Evolutionary conservation across 2,113 vertebrate species (phyloP).

Genomic region (Cricetomys ansorgei): DNA sequence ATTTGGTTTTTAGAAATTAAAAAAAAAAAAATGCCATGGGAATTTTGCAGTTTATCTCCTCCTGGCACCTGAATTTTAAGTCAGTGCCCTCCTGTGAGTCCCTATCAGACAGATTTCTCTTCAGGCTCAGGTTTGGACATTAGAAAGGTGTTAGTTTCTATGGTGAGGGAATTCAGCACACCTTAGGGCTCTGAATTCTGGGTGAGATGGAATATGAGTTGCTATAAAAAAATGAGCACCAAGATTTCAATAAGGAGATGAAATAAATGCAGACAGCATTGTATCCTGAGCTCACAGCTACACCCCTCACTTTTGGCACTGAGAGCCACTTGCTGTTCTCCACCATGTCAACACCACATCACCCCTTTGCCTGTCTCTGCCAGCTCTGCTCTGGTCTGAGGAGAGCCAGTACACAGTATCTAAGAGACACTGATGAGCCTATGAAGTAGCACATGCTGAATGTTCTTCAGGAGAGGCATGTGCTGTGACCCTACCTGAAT

Average conservation of each 20-base stretch:
- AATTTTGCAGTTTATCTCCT: not conserved
- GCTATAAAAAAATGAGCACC: not conserved
- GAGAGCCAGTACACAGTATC: not conserved
- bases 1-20: constrained; percentile 5
- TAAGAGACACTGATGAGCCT: not conserved
- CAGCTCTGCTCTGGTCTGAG: no score
- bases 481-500: not conserved
- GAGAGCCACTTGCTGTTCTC: not conserved
- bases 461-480: not conserved
- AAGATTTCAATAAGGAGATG: not conserved
- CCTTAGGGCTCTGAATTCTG: not conserved
- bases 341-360: not conserved
- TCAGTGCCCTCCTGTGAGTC: not conserved
- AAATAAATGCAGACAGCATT: not conserved
- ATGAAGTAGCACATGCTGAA: not conserved
- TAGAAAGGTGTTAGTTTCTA: not conserved
- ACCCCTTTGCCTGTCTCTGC: not conserved
- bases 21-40: not conserved
- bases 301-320: not conserved
- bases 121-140: not conserved
- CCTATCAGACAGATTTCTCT: not conserved
- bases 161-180: not conserved
- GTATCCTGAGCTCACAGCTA: not conserved
- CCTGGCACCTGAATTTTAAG: not conserved
- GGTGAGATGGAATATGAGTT: not conserved